Percentiles rank a stretch among this genome's conserved stretches.
Conservation (phyloP, 2,888 invertebrate species). For the Heliconius ismenius region DNA sequence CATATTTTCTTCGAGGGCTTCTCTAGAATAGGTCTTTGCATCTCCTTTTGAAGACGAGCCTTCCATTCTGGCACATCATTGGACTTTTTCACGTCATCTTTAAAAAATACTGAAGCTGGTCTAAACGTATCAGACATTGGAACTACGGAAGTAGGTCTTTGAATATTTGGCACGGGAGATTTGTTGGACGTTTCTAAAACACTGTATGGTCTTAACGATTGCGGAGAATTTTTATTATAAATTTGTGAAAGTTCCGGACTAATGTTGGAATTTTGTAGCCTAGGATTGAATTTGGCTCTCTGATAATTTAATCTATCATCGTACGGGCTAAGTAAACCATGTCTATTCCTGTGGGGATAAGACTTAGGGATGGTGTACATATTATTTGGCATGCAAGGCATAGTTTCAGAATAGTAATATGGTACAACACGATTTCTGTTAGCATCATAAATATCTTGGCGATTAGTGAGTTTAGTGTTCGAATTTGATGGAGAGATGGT, state of each 20-base stretch:
- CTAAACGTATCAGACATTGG: constrained; percentile 74
- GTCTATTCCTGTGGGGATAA: constrained; percentile 62
- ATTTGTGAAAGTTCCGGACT: constrained; percentile 62
- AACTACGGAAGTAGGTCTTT: constrained; percentile 73
- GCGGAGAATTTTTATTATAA: constrained; percentile 60
- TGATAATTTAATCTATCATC: constrained; percentile 65
- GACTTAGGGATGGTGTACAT: constrained; percentile 61
- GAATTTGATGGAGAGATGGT: constrained; percentile 59
- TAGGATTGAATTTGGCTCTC: constrained; percentile 58
- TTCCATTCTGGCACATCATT: constrained; percentile 74
- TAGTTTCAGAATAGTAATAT: constrained; percentile 77
- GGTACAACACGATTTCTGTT: constrained; percentile 80
- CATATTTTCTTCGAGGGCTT: constrained; percentile 67
- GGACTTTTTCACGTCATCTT: constrained; percentile 57
- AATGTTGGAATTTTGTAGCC: constrained; percentile 55
- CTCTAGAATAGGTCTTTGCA: constrained; percentile 62
- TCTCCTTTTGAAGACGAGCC: constrained; percentile 66
- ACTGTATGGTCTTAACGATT: constrained; percentile 71
- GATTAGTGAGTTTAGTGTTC: constrained; percentile 62
- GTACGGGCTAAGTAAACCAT: constrained; percentile 65
- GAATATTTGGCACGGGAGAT: constrained; percentile 59
- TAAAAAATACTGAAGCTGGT: constrained; percentile 70
- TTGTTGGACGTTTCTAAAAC: constrained; percentile 68
- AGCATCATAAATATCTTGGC: constrained; percentile 78
- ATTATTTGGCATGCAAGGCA: constrained; percentile 74